These are phyloP conservation scores for Heliconius aoede DNA, from an alignment of 2,888 invertebrate species.

Conservation along the genomic window DNA sequence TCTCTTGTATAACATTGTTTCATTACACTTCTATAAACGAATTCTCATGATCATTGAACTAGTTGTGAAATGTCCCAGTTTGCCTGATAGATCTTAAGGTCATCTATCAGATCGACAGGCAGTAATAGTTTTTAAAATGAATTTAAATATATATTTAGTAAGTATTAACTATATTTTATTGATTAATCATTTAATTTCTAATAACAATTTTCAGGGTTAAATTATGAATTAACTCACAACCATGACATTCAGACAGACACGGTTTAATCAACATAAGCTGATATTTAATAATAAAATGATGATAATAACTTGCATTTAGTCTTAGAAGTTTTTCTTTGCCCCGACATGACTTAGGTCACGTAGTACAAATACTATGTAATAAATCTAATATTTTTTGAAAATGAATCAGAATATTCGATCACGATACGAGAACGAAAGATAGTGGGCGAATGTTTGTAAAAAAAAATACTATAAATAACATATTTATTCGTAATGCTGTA, in stretches of 20 bases:
- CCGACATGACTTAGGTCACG: conserved; percentile 6
- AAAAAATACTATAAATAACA: conserved; percentile 43
- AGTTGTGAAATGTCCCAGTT: neutral
- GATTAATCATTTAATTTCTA: neutral
- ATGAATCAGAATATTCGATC: conserved; percentile 27
- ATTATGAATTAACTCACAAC: neutral
- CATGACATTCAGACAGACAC: neutral
- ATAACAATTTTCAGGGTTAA: neutral
- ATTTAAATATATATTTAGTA: neutral
- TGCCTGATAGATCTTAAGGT: conserved; percentile 5
- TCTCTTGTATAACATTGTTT: neutral
- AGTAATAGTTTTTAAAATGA: neutral
- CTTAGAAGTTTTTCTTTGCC: neutral
- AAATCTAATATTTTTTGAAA: neutral
- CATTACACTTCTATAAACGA: neutral
- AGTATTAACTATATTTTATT: neutral
- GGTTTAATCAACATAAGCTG: neutral
- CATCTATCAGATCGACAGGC: neutral
- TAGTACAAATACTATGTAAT: neutral
- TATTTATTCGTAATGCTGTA: conserved; percentile 48
- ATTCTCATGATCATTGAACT: conserved; percentile 4
- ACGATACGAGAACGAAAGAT: conserved; percentile 13
- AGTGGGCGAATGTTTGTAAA: conserved; percentile 35
- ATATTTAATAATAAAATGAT: neutral
- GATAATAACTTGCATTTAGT: neutral